Percentiles rank a stretch among this genome's conserved stretches.
phyloP scores from a whole-genome alignment of 1,140 invertebrate species.

The Drosophila watanabei region DNA sequence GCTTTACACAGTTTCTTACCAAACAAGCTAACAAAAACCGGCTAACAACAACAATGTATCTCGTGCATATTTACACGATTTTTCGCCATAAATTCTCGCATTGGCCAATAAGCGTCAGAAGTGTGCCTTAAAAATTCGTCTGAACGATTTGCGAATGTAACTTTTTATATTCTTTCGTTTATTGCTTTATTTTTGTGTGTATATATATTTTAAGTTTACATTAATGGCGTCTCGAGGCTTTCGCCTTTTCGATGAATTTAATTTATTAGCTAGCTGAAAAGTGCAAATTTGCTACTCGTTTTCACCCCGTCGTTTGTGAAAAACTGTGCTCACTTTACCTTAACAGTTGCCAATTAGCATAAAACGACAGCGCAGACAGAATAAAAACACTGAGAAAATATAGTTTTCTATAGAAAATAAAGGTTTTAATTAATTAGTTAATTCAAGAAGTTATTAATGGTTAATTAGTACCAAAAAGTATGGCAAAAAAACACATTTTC shows the following conservation, averaged over 20 bases:
- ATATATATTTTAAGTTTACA: constrained; percentile 14
- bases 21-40: neutral
- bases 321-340: constrained; percentile 68
- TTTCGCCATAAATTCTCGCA: constrained; percentile 66
- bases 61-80: constrained; percentile 73
- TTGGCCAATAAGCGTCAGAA: constrained; percentile 33
- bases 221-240: constrained; percentile 43
- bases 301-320: constrained; percentile 27
- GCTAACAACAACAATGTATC: constrained; percentile 33
- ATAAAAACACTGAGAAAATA: constrained; percentile 8
- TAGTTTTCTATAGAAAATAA: neutral
- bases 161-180: constrained; percentile 21
- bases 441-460: neutral
- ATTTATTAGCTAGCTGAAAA: constrained; percentile 68
- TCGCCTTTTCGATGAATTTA: constrained; percentile 59
- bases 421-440: neutral
- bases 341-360: constrained; percentile 71
- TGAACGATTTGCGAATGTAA: constrained; percentile 21
- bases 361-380: constrained; percentile 44
- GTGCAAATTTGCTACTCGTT: constrained; percentile 68
- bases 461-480: too few relatives aligned
- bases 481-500: too few relatives aligned
- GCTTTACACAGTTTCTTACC: constrained; percentile 15
- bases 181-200: constrained; percentile 12
- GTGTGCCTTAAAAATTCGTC: constrained; percentile 44